These are phyloP conservation scores for Lasioglossum morio DNA, from an alignment of 2,888 invertebrate genomes.

Conservation along the genomic window DNA sequence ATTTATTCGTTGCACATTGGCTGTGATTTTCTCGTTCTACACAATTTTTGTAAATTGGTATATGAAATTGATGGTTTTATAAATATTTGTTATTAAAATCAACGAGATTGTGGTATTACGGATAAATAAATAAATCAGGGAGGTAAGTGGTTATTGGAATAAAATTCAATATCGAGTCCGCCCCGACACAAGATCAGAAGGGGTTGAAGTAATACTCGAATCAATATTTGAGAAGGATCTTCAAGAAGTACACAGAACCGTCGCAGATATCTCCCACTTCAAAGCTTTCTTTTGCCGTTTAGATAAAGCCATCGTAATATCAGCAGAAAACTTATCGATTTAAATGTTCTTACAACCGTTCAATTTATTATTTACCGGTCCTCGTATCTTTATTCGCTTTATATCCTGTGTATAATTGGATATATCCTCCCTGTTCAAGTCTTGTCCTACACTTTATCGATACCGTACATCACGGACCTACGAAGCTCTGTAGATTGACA, in stretches of 20 bases:
- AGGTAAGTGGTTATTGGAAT: not conserved
- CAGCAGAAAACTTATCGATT: not conserved
- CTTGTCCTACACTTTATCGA: not conserved
- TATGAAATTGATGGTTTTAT: not conserved
- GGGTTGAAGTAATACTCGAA: constrained; percentile 12
- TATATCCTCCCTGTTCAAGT: not conserved
- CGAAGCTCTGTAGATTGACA: not conserved
- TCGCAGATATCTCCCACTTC: not conserved
- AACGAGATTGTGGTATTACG: not conserved
- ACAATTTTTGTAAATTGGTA: not conserved
- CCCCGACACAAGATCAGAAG: not conserved
- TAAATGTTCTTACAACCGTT: not conserved
- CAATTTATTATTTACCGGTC: not conserved
- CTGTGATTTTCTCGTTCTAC: not conserved
- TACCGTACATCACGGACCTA: not conserved
- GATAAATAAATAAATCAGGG: not conserved
- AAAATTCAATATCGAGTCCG: not conserved
- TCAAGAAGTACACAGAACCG: not conserved
- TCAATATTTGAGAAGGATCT: not conserved
- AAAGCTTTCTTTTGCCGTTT: not conserved
- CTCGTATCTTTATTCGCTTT: not conserved
- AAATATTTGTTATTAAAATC: not conserved
- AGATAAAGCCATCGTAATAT: not conserved
- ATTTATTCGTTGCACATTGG: not conserved
- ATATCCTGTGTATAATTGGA: not conserved